Conservation (phyloP, 2,888 invertebrate species). For the Drosophila niveifrons region DNA sequence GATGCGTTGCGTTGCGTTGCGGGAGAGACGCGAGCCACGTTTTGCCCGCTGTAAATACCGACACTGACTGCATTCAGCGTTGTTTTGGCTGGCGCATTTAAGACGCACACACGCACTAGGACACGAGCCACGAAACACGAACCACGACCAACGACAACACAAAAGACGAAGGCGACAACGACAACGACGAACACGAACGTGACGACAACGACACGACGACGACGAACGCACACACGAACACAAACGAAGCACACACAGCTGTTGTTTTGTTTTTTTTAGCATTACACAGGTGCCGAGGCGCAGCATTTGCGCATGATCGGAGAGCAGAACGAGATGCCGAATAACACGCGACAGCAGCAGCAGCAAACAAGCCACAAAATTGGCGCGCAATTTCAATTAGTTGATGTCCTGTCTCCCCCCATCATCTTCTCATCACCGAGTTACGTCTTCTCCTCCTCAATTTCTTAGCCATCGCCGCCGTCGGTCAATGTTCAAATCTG, state of each 20-base stretch:
- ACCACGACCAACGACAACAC: constrained; percentile 36
- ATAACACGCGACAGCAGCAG: constrained; percentile 10
- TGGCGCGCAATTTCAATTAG: constrained; percentile 81
- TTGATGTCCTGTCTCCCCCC: constrained; percentile 70
- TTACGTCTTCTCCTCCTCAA: constrained; percentile 32
- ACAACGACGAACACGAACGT: constrained; percentile 3
- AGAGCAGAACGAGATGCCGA: constrained; percentile 28
- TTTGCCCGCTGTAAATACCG: constrained; percentile 74
- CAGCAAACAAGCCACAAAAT: constrained; percentile 76
- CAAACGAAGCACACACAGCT: constrained; percentile 27
- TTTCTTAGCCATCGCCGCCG: constrained; percentile 57
- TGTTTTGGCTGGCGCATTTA: constrained; percentile 70
- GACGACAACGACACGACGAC: constrained; percentile 25
- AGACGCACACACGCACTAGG: constrained; percentile 38
- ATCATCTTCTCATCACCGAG: not conserved
- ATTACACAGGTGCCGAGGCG: constrained; percentile 14
- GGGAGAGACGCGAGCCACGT: constrained; percentile 49
- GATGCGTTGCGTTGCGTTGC: constrained; percentile 2
- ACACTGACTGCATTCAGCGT: constrained; percentile 73
- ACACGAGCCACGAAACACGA: constrained; percentile 23
- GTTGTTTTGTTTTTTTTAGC: constrained; percentile 16
- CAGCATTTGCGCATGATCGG: constrained; percentile 60
- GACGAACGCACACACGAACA: constrained; percentile 25
- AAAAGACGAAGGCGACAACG: constrained; percentile 11
- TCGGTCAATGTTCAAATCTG: constrained; percentile 21